Evolutionary conservation across 1,140 invertebrate genomes (phyloP), one percentile per base, ranked within the genome.

Genomic region (Steinernema khuongi): DNA sequence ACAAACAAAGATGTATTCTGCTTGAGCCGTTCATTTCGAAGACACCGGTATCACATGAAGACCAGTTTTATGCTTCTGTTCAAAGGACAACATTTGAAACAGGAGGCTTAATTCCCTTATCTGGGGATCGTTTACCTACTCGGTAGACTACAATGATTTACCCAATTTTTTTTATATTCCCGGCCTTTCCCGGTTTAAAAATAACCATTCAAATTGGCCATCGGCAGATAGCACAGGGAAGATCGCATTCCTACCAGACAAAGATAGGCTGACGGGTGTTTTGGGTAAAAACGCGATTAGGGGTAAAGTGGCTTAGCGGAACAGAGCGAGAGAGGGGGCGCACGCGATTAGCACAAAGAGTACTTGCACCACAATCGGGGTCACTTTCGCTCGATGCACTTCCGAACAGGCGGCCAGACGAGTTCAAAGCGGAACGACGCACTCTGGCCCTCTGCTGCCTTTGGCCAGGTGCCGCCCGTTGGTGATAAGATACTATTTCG

Each of bases 331-430:
- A 2, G 26, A 41, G 36, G n/a, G n/a, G 36, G 36, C 36, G 50
- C 14, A 22, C 14, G 50, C 50, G 50, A 60, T 60, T 60, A 60
- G 50, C 11, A 60, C 11, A 26, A 60, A n/a, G n/a, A n/a, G n/a
- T n/a, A n/a, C n/a, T n/a, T n/a, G n/a, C n/a, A n/a, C 14, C 50
- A 60, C 22, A 22, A 22, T 22, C 22, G 50, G 7, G 50, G 50
- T 60, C 50, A 60, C 50, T n/a, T n/a, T n/a, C n/a, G 26, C 50
- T 60, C 50, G 50, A 22, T 22, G 7, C 50, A 60, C 50, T 60
- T 60, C 50, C 11, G 14, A 11, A 26, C 50, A 60, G 14, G 11
- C 14, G 11, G 50, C 14, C 50, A 60, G 50, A 60, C 50, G 7
- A n/a, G 14, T 60, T 60, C 50, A 60, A 60, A 60, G 50, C 14